These are phyloP conservation scores for Tor tambroides DNA, from an alignment of 2,113 vertebrate genomes.

Conservation along the genomic window DNA sequence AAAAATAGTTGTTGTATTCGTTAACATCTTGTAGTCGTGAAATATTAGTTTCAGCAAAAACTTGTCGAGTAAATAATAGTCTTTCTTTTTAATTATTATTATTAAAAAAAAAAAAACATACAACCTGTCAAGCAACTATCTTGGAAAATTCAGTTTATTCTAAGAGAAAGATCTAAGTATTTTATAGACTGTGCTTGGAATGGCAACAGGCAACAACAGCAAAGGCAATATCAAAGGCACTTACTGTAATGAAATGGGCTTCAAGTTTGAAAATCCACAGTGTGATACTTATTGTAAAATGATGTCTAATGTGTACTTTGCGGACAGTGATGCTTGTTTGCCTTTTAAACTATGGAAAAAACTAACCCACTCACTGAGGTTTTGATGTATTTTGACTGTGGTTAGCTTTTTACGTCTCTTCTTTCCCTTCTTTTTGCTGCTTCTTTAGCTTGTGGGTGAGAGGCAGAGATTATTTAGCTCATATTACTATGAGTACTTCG, in stretches of 20 bases:
- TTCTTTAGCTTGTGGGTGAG: constrained; percentile 6
- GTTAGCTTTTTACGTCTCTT: background rate
- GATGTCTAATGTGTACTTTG: background rate
- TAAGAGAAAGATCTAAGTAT: background rate
- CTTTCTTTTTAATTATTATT: background rate
- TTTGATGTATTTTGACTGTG: constrained; percentile 18
- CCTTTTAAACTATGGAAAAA: background rate
- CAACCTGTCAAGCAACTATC: background rate
- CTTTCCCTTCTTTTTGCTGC: constrained; percentile 15
- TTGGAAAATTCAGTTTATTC: background rate
- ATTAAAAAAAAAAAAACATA: background rate
- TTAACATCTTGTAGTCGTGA: background rate
- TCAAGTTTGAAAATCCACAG: background rate
- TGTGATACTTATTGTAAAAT: background rate
- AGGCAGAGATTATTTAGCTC: constrained; percentile 70
- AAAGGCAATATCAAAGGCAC: background rate
- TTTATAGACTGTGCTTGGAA: background rate
- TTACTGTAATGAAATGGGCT: background rate
- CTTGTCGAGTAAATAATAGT: background rate
- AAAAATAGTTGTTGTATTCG: background rate
- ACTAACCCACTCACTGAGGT: background rate
- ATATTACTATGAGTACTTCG: constrained; percentile 72
- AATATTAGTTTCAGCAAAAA: background rate
- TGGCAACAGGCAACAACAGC: background rate
- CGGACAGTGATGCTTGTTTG: background rate